Conservation (phyloP, 2,888 invertebrate genomes). For the Patella pellucida region DNA sequence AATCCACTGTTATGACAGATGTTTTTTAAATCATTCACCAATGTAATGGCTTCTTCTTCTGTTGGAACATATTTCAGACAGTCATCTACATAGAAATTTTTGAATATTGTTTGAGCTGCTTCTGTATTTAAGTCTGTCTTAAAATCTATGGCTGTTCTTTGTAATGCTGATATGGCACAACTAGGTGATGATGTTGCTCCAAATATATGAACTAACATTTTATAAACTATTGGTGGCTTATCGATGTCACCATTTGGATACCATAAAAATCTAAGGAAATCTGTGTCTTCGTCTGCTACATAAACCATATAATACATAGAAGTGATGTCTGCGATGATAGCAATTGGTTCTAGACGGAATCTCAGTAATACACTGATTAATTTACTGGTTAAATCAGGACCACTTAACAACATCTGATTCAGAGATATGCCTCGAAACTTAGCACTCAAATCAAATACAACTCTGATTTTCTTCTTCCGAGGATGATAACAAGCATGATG, state of each 20-base stretch:
- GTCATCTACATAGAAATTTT: constrained; percentile 5
- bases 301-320: constrained; percentile 26
- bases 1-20: constrained; percentile 21
- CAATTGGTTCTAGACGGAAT: constrained; percentile 3
- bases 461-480: not conserved
- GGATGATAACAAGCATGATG: not conserved
- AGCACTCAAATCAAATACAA: not conserved
- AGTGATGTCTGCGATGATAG: not conserved
- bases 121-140: not conserved
- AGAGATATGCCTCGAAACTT: not conserved
- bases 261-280: constrained; percentile 29
- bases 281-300: constrained; percentile 15
- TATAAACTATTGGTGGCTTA: not conserved
- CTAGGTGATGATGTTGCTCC: constrained; percentile 23
- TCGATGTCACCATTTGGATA: constrained; percentile 21
- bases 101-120: not conserved
- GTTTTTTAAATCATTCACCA: not conserved
- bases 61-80: not conserved
- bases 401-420: constrained; percentile 4
- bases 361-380: not conserved
- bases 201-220: constrained; percentile 27
- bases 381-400: constrained; percentile 3
- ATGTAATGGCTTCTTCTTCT: constrained; percentile 9
- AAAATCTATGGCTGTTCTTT: not conserved
- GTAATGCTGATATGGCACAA: constrained; percentile 24